These are phyloP conservation scores for Tetramorium alpestre DNA, from an alignment of 1,140 invertebrate species.

Conservation along the genomic window DNA sequence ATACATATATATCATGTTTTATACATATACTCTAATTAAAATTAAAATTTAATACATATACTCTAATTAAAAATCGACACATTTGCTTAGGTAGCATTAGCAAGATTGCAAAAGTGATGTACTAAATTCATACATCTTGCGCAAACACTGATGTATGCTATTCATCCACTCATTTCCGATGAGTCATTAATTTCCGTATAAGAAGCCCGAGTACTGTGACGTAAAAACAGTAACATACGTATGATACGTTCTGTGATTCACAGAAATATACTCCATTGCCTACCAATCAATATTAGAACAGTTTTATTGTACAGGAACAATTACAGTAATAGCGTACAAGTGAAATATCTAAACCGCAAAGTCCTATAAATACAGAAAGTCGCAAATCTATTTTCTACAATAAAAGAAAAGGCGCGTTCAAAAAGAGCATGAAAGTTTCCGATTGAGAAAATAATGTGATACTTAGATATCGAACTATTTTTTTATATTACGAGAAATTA, in stretches of 20 bases:
- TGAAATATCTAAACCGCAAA: background rate
- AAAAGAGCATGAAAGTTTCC: background rate
- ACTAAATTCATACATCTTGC: background rate
- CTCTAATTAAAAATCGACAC: background rate
- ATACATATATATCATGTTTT: background rate
- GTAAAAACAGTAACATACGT: background rate
- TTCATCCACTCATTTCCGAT: conserved; percentile 47
- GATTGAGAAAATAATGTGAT: background rate
- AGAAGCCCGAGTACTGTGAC: conserved; percentile 8
- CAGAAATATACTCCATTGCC: background rate
- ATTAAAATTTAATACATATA: too few relatives aligned
- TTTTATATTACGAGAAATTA: background rate
- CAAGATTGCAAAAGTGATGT: background rate
- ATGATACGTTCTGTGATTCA: background rate
- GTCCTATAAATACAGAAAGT: background rate
- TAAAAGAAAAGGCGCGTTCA: background rate
- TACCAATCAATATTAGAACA: background rate
- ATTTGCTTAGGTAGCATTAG: background rate
- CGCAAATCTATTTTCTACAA: background rate
- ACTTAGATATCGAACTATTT: background rate
- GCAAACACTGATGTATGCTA: background rate
- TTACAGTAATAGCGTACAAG: background rate
- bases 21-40: too few relatives aligned
- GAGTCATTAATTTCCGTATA: conserved; percentile 43
- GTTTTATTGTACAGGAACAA: background rate